These are phyloP conservation scores for Cynopterus brachyotis DNA, from an alignment of 2,113 vertebrate genomes.

Conservation along the genomic window DNA sequence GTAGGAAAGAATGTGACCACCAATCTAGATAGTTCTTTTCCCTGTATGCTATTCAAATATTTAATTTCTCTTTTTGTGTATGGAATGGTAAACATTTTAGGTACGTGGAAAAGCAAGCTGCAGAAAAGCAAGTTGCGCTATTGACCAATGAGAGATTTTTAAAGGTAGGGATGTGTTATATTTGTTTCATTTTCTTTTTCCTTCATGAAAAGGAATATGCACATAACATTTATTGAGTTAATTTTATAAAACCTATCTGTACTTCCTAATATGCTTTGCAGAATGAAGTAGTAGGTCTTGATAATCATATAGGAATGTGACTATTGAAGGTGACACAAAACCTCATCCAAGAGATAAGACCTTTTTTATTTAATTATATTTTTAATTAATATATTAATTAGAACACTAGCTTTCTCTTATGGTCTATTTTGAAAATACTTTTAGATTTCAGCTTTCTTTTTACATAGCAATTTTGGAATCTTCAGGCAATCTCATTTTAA, in stretches of 20 bases:
- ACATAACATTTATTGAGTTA: not conserved
- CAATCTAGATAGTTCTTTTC: not conserved
- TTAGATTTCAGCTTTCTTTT: slow-evolving; percentile 29
- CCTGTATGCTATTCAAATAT: slow-evolving; percentile 20
- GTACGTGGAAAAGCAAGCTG: slow-evolving; percentile 89
- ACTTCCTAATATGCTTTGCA: not conserved
- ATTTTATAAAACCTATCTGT: slow-evolving; percentile 19
- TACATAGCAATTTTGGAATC: slow-evolving; percentile 7
- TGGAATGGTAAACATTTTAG: slow-evolving; percentile 79
- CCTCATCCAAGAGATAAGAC: not conserved
- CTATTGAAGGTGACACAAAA: not conserved
- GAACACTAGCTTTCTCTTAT: not conserved
- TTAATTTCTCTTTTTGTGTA: slow-evolving; percentile 51
- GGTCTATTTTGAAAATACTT: slow-evolving; percentile 26
- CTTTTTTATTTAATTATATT: no score
- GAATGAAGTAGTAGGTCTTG: not conserved
- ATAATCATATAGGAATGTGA: not conserved
- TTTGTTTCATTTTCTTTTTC: not conserved
- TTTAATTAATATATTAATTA: not conserved
- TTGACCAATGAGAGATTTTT: slow-evolving; percentile 87
- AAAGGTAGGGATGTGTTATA: slow-evolving; percentile 86
- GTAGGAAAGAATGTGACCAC: not conserved
- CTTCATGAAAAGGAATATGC: not conserved
- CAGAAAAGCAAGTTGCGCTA: slow-evolving; percentile 87
- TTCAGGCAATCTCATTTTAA: slow-evolving; percentile 41